phyloP scores from a whole-genome alignment of 2,888 invertebrate species.

The Onchidella celtica region DNA sequence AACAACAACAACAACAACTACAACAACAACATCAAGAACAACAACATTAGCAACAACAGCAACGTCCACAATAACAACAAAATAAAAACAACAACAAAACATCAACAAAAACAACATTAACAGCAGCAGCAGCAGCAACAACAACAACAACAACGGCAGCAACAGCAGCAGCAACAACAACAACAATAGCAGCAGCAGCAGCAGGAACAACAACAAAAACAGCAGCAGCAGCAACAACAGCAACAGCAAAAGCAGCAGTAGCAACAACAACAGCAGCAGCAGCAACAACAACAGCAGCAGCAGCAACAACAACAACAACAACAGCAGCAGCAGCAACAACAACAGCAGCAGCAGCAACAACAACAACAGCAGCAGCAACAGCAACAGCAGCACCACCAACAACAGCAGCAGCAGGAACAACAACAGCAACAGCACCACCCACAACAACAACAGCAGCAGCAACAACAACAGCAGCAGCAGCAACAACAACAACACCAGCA shows the following conservation, averaged over 20 bases:
- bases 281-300: background rate
- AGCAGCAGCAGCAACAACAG: background rate
- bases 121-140: background rate
- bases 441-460: background rate
- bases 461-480: background rate
- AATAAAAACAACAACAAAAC: background rate
- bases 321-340: background rate
- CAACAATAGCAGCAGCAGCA: background rate
- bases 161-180: background rate
- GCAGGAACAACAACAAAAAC: background rate
- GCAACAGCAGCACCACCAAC: constrained; percentile 7
- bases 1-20: background rate
- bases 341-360: background rate
- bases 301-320: background rate
- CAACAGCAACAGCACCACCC: background rate
- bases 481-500: background rate
- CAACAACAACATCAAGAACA: background rate
- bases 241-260: background rate
- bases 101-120: background rate
- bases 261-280: background rate
- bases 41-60: background rate
- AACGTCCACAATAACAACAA: too few relatives aligned
- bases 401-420: background rate
- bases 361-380: background rate
- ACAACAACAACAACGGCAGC: background rate